phyloP scores from a whole-genome alignment of 2,888 invertebrate genomes.

The Drosophila paramelanica region DNA sequence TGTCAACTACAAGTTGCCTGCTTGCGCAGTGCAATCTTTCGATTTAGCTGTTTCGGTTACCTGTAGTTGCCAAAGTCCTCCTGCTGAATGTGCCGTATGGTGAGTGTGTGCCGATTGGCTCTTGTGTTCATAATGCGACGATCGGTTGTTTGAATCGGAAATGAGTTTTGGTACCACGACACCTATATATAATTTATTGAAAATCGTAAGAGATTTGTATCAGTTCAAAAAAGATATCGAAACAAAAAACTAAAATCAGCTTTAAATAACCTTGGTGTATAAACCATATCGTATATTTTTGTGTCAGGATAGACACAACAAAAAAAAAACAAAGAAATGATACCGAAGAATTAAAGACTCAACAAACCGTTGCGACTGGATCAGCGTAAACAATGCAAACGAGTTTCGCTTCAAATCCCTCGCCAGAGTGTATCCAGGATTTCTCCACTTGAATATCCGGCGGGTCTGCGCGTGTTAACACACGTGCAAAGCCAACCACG shows the following conservation, averaged over 20 bases:
- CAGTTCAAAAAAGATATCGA: not conserved
- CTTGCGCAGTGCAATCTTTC: not conserved
- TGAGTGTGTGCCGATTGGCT: slow-evolving; percentile 89
- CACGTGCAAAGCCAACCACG: slow-evolving; percentile 13
- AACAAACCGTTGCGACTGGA: slow-evolving; percentile 88
- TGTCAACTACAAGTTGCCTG: slow-evolving; percentile 48
- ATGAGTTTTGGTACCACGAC: slow-evolving; percentile 90
- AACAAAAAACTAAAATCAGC: slow-evolving; percentile 11
- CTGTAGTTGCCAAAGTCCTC: slow-evolving; percentile 91
- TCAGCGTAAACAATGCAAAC: slow-evolving; percentile 89
- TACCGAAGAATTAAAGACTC: slow-evolving; percentile 52
- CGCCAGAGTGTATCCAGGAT: slow-evolving; percentile 90
- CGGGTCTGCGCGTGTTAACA: slow-evolving; percentile 86
- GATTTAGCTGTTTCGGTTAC: slow-evolving; percentile 80
- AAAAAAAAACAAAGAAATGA: slow-evolving; percentile 36
- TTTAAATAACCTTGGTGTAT: no score
- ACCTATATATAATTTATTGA: slow-evolving; percentile 85
- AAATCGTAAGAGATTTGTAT: not conserved
- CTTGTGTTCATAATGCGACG: slow-evolving; percentile 89
- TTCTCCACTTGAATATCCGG: slow-evolving; percentile 90
- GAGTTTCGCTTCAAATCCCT: slow-evolving; percentile 89
- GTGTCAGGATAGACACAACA: slow-evolving; percentile 44
- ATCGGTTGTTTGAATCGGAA: slow-evolving; percentile 89
- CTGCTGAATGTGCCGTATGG: slow-evolving; percentile 88
- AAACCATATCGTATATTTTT: slow-evolving; percentile 33